Evolutionary conservation across 2,888 invertebrate genomes (phyloP), one percentile per base, ranked within the genome.

Genomic region (Cerastoderma edule): DNA sequence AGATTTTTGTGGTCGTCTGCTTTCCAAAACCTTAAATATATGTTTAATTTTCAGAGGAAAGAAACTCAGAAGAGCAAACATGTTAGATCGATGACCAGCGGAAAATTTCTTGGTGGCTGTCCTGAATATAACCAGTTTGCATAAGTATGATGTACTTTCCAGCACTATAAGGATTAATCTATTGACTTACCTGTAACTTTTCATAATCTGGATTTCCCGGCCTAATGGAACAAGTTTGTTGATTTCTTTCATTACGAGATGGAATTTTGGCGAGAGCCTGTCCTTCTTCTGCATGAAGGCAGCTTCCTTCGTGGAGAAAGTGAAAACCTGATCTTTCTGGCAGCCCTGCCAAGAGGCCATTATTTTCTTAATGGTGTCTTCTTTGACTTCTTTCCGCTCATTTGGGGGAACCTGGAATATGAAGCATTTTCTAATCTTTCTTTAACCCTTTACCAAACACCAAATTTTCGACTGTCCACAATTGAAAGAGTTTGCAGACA

Each of bases 261-360:
- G 72, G 76, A 83, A 88, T 63, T 83, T 85, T n/a, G 86, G 85
- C 2, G 84, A 78, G 32, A 89, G 72, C 2, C 84, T 84, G 22
- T 72, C 77, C 32, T 32, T 33, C 22, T 56, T 28, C 39, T 80
- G 78, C 30, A 87, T 83, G 39, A 46, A 75, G 3, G 46, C 64
- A 10, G 87, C 85, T 66, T 86, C 83, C 44, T 66, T 64, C 1
- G 87, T 85, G 19, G 81, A 85, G 74, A 89, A 71, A 19, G 72
- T 78, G 56, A 86, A 85, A 6, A 89, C 76, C 75, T 89, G 88
- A 10, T 64, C 57, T 19, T 68, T 50, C 48, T 76, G 46, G 67
- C 83, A 83, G 32, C 74, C 71, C 3, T 83, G 83, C 88, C 88
- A 88, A 28, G 67, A 80, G 10, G 75, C 69, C n/a, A 28, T 72